Evolutionary conservation across 2,888 invertebrate species (phyloP), one percentile per base, ranked within the genome.

Genomic region (Agrochola lychnidis): DNA sequence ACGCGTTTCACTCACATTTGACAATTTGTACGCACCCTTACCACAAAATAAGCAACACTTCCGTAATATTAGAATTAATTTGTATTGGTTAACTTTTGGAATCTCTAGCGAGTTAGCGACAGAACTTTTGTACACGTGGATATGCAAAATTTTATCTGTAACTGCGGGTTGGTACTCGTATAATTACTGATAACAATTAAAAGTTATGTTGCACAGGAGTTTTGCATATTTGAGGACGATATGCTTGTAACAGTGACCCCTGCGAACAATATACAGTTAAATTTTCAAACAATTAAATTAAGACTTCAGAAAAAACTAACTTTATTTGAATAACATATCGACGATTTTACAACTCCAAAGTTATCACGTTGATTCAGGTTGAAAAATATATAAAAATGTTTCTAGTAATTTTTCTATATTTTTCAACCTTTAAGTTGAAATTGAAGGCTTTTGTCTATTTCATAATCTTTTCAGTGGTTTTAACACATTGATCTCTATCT

Each of bases 171-270:
- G 36, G n/a, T 61, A n/a, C n/a, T n/a, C n/a, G n/a, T n/a, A 19
- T n/a, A 48, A 69, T 78, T 61, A 76, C 62, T 53, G 70, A 81
- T 81, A 81, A 72, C 64, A 82, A 72, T 66, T n/a, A 36, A 61
- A 69, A 6, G 36, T 72, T 68, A 77, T 81, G 57, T 53, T 81
- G 62, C 81, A 68, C 16, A 22, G 10, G 30, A 59, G 53, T 66
- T 70, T 78, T 61, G 36, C 36, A 40, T 71, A 53, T 70, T 62
- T 66, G n/a, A 30, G 62, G 16, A 30, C 40, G 9, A 62, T 70
- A 30, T 51, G 5, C 3, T 59, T 42, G 14, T 70, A 57, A 48
- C 5, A 42, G 51, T 22, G 40, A 22, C 14, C 14, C 5, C 9
- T 42, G 30, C 7, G 16, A 14, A n/a, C 16, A 4, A 53, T 3